Evolutionary conservation across 2,113 vertebrate species (phyloP).

Genomic region (Smithornis capensis): DNA sequence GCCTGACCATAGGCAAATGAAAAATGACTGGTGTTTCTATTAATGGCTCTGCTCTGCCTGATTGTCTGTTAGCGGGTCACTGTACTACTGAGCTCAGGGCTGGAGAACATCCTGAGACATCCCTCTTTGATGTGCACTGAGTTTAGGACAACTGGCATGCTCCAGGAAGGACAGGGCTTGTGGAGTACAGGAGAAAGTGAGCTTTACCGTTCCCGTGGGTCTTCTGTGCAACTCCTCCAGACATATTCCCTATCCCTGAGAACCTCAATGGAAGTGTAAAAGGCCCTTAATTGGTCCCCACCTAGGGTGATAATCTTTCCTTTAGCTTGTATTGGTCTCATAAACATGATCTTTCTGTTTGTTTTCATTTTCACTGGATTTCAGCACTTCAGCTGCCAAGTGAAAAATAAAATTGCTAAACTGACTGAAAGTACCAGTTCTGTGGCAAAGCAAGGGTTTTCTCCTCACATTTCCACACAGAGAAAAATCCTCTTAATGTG

Average conservation of each 20-base stretch:
- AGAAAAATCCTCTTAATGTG: not conserved
- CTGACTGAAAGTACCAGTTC: not conserved
- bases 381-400: not conserved
- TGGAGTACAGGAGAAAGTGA: not conserved
- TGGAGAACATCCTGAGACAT: not conserved
- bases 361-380: not conserved
- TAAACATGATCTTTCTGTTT: not conserved
- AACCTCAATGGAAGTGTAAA: not conserved
- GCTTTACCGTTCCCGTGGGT: accelerated
- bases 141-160: accelerated
- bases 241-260: accelerated
- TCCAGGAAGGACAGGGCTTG: accelerated
- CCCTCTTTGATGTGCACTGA: not conserved
- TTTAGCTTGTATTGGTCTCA: not conserved
- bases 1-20: constrained; percentile 50
- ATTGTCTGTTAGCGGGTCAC: not conserved
- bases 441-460: not conserved
- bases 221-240: not conserved
- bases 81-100: not conserved
- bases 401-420: not conserved
- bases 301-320: not conserved
- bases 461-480: not conserved
- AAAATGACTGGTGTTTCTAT: constrained; percentile 3
- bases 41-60: not conserved
- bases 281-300: not conserved